Percentiles rank a stretch among this genome's conserved stretches.
Conservation (phyloP, 2,888 invertebrate species). For the Caenorhabditis virilis region DNA sequence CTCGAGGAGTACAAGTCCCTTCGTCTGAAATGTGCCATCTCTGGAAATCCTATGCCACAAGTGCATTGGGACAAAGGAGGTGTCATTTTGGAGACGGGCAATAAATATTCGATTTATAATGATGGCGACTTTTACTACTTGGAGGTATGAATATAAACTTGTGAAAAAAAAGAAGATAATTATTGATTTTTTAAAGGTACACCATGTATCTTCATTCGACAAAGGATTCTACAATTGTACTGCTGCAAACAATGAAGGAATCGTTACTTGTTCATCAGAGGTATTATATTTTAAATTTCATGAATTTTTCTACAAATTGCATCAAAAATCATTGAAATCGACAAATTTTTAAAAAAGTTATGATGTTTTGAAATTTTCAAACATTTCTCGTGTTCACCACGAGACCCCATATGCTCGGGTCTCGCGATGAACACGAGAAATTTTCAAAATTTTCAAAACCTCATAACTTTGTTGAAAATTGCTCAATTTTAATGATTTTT, state of each 20-base stretch:
- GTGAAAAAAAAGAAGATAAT: no score
- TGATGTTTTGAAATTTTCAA: no score
- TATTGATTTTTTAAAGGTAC: constrained; percentile 44
- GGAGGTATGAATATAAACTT: constrained; percentile 48
- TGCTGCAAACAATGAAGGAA: constrained; percentile 65
- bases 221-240: constrained; percentile 68
- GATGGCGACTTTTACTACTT: constrained; percentile 69
- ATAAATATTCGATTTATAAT: constrained; percentile 69
- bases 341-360: no score
- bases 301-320: no score
- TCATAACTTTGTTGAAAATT: no score
- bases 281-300: no score
- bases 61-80: constrained; percentile 67
- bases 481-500: no score
- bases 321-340: no score
- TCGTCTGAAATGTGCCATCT: constrained; percentile 66
- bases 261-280: constrained; percentile 65
- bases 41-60: constrained; percentile 63
- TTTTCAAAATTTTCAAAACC: neutral
- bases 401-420: no score
- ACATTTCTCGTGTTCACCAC: no score
- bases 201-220: constrained; percentile 62
- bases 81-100: constrained; percentile 67
- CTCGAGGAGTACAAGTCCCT: constrained; percentile 67
- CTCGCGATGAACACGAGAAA: no score